Evolutionary conservation across 2,113 vertebrate species (phyloP).

Genomic region (Sorex araneus): DNA sequence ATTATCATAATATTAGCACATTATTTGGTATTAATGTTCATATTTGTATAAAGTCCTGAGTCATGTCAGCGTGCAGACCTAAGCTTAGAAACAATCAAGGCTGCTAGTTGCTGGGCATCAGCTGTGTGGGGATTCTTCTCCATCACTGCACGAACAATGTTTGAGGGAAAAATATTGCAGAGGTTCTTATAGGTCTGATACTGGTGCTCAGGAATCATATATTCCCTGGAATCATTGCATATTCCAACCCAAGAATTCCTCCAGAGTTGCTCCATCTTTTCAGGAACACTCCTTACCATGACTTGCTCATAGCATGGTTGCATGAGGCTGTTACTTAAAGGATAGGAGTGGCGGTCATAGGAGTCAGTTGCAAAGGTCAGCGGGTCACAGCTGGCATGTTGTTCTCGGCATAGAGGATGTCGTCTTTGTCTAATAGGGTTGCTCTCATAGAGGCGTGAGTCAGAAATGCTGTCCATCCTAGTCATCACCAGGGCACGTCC

Average conservation of each 20-base stretch:
- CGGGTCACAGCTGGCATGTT: slow-evolving; percentile 99
- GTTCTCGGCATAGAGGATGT: slow-evolving; percentile 98
- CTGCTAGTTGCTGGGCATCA: slow-evolving; percentile 98
- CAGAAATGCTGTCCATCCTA: slow-evolving; percentile 98
- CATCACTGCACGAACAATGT: slow-evolving; percentile 98
- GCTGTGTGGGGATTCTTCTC: slow-evolving; percentile 98
- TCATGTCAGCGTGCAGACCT: slow-evolving; percentile 93
- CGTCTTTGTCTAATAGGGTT: slow-evolving; percentile 96
- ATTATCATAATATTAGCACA: slow-evolving; percentile 65
- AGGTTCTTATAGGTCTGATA: slow-evolving; percentile 99
- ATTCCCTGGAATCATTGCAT: slow-evolving; percentile 93
- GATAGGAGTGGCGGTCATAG: slow-evolving; percentile 95
- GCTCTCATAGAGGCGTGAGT: slow-evolving; percentile 97
- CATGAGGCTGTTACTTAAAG: slow-evolving; percentile 95
- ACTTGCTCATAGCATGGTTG: slow-evolving; percentile 97
- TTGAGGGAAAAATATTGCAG: slow-evolving; percentile 98
- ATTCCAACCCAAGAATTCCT: slow-evolving; percentile 95
- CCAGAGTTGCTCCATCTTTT: slow-evolving; percentile 99
- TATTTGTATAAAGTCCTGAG: slow-evolving; percentile 59
- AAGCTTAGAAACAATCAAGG: slow-evolving; percentile 97
- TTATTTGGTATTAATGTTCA: slow-evolving; percentile 66
- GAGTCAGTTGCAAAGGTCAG: slow-evolving; percentile 94
- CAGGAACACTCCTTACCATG: slow-evolving; percentile 99
- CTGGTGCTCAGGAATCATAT: slow-evolving; percentile 96
- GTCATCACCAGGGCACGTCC: slow-evolving; percentile 98